Base-by-base conservation (phyloP, 2,888 invertebrate species). In the Clanis bilineata region DNA sequence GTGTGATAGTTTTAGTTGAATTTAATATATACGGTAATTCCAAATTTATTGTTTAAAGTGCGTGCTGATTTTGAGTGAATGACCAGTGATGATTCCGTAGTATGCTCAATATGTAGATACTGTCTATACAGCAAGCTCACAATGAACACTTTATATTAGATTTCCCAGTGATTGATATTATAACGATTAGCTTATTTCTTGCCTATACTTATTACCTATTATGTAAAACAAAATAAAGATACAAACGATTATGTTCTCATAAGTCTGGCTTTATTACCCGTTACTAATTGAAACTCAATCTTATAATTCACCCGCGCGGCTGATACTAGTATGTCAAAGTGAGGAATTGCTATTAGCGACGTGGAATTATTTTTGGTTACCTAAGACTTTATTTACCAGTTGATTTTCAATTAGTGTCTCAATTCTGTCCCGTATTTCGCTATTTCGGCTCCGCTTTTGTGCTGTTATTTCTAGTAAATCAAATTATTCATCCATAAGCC, bases 1-100 rank as follows among this genome's bases (percentile, higher is more conserved):
- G 63, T 6, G 62, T 60, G 64, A 44, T 38, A 47, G 70, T 67
- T 67, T 70, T 68, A 69, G 58, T 59, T 68, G 71, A 76, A 66
- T 67, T 62, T 55, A 51, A 36, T 57, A n/a, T n/a, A n/a, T n/a
- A 55, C 32, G 43, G 21, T 56, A 70, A 70, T 73, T 70, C 64
- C 68, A 64, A 71, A 64, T 59, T 62, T 64, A 62, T 68, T 69
- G 63, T 62, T 64, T 69, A 59, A 47, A 51, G 56, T 60, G 56
- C 43, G 60, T 63, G 41, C 18, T 6, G 60, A 58, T 39, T 54
- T 56, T 38, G 72, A 59, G 60, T 67, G 74, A 18, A 67, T 58
- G 22, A 22, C 23, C 38, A 56, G 56, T 59, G 55, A 32, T 55
- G 36, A 44, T 21, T 45, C 15, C 23, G 45, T 47, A 59, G 56